Evolutionary conservation across 2,888 invertebrate genomes (phyloP).

Genomic region (Poecilobothrus nobilitatus): DNA sequence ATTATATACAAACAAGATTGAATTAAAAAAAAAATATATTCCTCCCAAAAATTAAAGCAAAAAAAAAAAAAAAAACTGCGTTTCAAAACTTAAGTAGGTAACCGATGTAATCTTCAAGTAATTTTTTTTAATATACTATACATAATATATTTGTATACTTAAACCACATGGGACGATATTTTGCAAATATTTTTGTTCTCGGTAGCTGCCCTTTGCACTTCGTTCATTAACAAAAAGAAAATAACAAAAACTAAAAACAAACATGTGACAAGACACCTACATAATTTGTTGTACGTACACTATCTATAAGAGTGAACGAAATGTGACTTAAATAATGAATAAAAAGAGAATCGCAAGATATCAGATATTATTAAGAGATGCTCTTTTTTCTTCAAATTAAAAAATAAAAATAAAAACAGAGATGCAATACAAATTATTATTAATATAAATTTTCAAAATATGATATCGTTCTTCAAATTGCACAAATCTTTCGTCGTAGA

Average conservation of each 20-base stretch:
- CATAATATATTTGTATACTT: background rate
- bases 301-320: too few species aligned
- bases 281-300: too few species aligned
- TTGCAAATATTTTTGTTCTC: conserved; percentile 5
- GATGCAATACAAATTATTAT: too few species aligned
- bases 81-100: background rate
- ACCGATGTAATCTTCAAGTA: background rate
- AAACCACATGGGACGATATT: background rate
- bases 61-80: background rate
- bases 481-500: too few species aligned
- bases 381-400: too few species aligned
- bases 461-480: too few species aligned
- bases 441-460: too few species aligned
- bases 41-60: background rate
- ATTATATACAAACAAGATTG: background rate
- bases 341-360: too few species aligned
- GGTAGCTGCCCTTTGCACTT: conserved; percentile 2
- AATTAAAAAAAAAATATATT: background rate
- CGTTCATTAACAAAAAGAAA: background rate
- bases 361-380: too few species aligned
- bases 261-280: too few species aligned
- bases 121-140: background rate
- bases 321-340: too few species aligned
- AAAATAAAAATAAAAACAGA: too few species aligned
- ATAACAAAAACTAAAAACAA: background rate